Evolutionary conservation across 2,113 vertebrate species (phyloP).

Genomic region (Cheilinus undulatus): DNA sequence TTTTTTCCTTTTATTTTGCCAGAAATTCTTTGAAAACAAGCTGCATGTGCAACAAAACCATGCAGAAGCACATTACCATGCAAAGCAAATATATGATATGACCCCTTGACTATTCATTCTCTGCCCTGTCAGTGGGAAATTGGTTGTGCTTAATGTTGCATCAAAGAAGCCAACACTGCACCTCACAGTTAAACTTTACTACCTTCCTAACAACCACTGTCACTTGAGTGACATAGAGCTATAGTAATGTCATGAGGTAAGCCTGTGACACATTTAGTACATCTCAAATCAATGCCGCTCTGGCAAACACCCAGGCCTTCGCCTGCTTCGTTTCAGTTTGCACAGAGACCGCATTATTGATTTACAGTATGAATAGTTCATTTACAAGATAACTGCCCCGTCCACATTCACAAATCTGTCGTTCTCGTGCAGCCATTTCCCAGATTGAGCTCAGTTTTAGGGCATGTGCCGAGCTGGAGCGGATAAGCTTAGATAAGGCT

Average conservation of each 20-base stretch:
- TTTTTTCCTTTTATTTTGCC: not conserved
- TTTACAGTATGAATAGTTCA: slow-evolving; percentile 50
- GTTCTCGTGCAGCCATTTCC: slow-evolving; percentile 14
- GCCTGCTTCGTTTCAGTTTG: slow-evolving; percentile 41
- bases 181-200: slow-evolving; percentile 56
- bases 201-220: slow-evolving; percentile 29
- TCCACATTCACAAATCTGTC: slow-evolving; percentile 27
- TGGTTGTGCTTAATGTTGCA: not conserved
- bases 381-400: slow-evolving; percentile 43
- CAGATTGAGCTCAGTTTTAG: slow-evolving; percentile 25
- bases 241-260: slow-evolving; percentile 68
- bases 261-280: slow-evolving; percentile 44
- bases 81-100: not conserved
- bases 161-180: slow-evolving; percentile 8
- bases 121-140: not conserved
- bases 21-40: not conserved
- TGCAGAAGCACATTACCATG: not conserved
- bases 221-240: slow-evolving; percentile 43
- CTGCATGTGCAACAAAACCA: not conserved
- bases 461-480: slow-evolving; percentile 4
- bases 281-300: slow-evolving; percentile 41
- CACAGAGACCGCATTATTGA: slow-evolving; percentile 37
- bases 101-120: not conserved
- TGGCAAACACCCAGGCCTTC: slow-evolving; percentile 25
- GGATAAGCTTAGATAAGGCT: slow-evolving; percentile 36